phyloP scores from a whole-genome alignment of 2,888 invertebrate species.

The Schrankia costaestrigalis region DNA sequence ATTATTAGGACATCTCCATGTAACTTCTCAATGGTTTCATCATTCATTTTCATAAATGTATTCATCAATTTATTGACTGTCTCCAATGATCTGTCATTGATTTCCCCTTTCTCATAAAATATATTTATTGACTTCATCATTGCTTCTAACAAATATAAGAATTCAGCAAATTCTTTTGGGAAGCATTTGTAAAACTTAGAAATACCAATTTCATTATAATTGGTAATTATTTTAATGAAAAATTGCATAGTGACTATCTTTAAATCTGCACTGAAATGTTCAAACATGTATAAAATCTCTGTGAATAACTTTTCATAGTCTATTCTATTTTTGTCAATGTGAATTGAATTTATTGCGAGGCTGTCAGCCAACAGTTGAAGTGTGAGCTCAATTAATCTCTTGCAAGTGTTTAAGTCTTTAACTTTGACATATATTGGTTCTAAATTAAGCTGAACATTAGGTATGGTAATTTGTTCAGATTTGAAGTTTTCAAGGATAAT shows the following conservation, averaged over 20 bases:
- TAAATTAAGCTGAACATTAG: conserved; percentile 61
- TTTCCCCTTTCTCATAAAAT: conserved; percentile 57
- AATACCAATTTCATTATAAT: conserved; percentile 48
- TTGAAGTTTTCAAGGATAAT: conserved; percentile 67
- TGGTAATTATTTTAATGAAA: conserved; percentile 53
- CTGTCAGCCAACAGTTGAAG: conserved; percentile 61
- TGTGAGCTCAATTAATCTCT: conserved; percentile 53
- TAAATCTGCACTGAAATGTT: conserved; percentile 58
- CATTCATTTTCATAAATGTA: conserved; percentile 39
- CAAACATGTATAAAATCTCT: conserved; percentile 50
- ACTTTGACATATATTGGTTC: conserved; percentile 64
- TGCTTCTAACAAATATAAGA: conserved; percentile 48
- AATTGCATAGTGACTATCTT: conserved; percentile 58
- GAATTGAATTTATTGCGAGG: conserved; percentile 52
- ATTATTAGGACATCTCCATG: conserved; percentile 37
- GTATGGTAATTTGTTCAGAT: conserved; percentile 57
- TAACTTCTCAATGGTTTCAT: conserved; percentile 25
- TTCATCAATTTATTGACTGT: conserved; percentile 43
- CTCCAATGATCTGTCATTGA: conserved; percentile 42
- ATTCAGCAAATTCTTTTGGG: conserved; percentile 40
- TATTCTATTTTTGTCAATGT: conserved; percentile 37
- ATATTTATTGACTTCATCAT: conserved; percentile 48
- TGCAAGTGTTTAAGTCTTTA: conserved; percentile 53
- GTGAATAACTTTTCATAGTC: conserved; percentile 42
- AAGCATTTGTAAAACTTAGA: conserved; percentile 45